Evolutionary conservation across 2,113 vertebrate species (phyloP), one percentile per base, ranked within the genome.

Genomic region (Microtus montanus): DNA sequence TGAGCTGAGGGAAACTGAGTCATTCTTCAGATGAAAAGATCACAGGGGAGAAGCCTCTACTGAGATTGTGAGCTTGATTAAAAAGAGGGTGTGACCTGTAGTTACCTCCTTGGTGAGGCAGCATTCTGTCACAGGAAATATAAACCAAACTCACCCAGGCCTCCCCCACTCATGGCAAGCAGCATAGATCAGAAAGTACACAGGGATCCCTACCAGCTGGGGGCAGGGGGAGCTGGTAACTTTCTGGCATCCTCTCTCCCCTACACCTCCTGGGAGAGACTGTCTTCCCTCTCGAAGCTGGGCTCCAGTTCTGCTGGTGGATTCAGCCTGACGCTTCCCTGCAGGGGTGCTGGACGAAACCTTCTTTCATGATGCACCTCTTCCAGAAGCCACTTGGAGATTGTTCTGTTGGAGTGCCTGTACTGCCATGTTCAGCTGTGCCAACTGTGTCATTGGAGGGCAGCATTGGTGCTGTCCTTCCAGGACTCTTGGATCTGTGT

Each of bases 61-160:
- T n/a, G 83, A 96, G 95, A 96, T 94, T 41, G 78, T 63, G 82
- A 85, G 84, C 79, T 78, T 19, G 89, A 95, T 96, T 91, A 85
- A 87, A 89, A 93, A 73, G 80, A 88, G 10, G 74, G 85, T 54
- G 93, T 95, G 92, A 54, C 80, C 77, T 90, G 66, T 17, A 9
- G 41, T 71, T 78, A 68, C 82, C 93, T 92, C 94, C 79, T 78
- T 73, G 33, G 75, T 33, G 17, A 28, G 35, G 77, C 44, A 66
- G 22, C 52, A 7, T 83, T 73, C 91, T 94, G 47, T 93, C 6
- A 52, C 91, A 90, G 95, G 85, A 96, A 96, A 71, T 54, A 15
- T 24, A 95, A 93, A 93, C 96, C 68, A 68, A 33, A 24, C 20
- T 82, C 38, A 28, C 80, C 78, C 41, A 0, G 2, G 24, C 66